Conservation (phyloP, 1,140 invertebrate genomes). For the Homarus americanus region DNA sequence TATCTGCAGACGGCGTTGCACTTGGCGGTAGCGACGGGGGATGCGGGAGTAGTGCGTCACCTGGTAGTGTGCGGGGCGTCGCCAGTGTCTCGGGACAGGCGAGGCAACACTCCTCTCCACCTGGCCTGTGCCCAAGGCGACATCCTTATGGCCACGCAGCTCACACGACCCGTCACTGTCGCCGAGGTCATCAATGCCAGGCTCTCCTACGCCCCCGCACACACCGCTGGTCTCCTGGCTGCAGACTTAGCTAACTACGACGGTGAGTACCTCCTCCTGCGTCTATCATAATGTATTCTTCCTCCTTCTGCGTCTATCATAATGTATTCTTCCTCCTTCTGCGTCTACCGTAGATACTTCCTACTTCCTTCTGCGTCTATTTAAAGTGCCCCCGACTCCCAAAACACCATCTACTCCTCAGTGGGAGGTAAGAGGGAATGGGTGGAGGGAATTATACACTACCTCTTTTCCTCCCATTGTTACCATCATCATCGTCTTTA, state of each 20-base stretch:
- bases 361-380: no score
- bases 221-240: conserved; percentile 72
- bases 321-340: no score
- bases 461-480: no score
- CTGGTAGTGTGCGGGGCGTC: conserved; percentile 82
- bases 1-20: conserved; percentile 83
- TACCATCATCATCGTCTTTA: no score
- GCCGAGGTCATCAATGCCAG: conserved; percentile 67
- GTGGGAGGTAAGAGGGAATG: no score
- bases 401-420: no score
- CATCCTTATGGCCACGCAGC: conserved; percentile 53
- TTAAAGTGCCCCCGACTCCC: no score
- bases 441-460: no score
- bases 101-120: conserved; percentile 84
- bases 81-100: conserved; percentile 82
- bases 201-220: conserved; percentile 72
- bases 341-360: no score
- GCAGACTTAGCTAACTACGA: conserved; percentile 73
- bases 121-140: conserved; percentile 79
- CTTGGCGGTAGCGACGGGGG: conserved; percentile 85
- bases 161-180: conserved; percentile 73
- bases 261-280: conserved; percentile 52
- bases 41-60: conserved; percentile 83
- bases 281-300: not conserved
- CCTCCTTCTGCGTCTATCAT: no score